Percentiles rank a stretch among this genome's conserved stretches.
phyloP scores from a whole-genome alignment of 2,888 invertebrate genomes.

The Stenurella melanura region DNA sequence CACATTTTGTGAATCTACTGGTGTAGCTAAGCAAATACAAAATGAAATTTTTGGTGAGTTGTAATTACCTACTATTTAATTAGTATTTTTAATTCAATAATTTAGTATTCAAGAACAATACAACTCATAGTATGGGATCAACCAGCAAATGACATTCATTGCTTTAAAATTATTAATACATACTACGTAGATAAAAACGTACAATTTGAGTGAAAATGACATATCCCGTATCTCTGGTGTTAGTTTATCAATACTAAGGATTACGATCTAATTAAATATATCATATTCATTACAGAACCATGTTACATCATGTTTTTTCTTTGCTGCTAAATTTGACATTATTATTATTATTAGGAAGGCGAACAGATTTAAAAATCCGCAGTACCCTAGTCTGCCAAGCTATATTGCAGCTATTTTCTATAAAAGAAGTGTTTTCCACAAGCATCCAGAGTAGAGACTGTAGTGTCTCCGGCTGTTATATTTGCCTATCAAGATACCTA shows the following conservation, averaged over 20 bases:
- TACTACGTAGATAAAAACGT: not conserved
- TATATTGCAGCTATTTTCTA: too few relatives aligned
- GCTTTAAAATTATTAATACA: not conserved
- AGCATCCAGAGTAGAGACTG: too few relatives aligned
- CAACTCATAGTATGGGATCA: not conserved
- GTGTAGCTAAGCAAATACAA: conserved; percentile 22
- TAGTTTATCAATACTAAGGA: not conserved
- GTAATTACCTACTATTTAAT: not conserved
- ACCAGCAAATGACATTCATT: not conserved
- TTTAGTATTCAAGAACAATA: not conserved
- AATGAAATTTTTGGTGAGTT: conserved; percentile 39
- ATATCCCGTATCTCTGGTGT: not conserved
- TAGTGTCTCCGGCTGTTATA: too few relatives aligned
- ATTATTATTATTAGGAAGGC: too few relatives aligned
- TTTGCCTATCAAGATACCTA: too few relatives aligned
- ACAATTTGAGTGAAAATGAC: not conserved
- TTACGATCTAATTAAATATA: not conserved
- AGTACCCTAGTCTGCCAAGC: too few relatives aligned
- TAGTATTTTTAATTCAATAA: not conserved
- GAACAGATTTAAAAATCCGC: too few relatives aligned
- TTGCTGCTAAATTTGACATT: too few relatives aligned
- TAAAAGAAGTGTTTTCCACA: too few relatives aligned
- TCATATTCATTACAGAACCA: not conserved
- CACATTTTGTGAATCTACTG: conserved; percentile 2
- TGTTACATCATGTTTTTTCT: not conserved